Conservation (phyloP, 2,113 vertebrate genomes). For the Nymphicus hollandicus region DNA sequence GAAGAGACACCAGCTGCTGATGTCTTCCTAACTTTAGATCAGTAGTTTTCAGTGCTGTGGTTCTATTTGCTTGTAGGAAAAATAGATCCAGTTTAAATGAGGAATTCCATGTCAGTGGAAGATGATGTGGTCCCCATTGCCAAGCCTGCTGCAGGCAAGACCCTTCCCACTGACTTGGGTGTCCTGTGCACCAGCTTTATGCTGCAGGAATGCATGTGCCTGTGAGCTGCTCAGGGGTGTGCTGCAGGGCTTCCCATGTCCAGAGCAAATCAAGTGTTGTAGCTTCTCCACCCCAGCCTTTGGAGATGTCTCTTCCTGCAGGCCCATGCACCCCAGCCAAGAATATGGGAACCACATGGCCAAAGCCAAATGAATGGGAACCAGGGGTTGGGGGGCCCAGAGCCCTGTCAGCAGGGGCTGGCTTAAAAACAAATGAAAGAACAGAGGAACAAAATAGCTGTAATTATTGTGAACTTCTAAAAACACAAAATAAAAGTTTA, state of each 20-base stretch:
- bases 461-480: not conserved
- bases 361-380: not conserved
- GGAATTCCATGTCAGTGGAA: fast-evolving
- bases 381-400: not conserved
- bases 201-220: fast-evolving
- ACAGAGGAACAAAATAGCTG: not conserved
- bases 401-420: not conserved
- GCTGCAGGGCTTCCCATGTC: not conserved
- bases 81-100: not conserved
- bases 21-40: fast-evolving
- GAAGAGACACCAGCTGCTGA: not conserved
- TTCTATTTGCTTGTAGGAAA: not conserved
- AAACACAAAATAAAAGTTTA: not conserved
- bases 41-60: not conserved
- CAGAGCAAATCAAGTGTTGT: not conserved
- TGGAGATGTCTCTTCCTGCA: not conserved
- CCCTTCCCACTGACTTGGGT: not conserved
- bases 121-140: not conserved
- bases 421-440: not conserved
- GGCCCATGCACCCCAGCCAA: not conserved
- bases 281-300: not conserved
- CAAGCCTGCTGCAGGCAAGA: not conserved
- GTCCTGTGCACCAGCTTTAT: not conserved
- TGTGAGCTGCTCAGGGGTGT: not conserved
- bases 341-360: not conserved